Conservation (phyloP, 2,888 invertebrate genomes). For the Orchesella flavescens region DNA sequence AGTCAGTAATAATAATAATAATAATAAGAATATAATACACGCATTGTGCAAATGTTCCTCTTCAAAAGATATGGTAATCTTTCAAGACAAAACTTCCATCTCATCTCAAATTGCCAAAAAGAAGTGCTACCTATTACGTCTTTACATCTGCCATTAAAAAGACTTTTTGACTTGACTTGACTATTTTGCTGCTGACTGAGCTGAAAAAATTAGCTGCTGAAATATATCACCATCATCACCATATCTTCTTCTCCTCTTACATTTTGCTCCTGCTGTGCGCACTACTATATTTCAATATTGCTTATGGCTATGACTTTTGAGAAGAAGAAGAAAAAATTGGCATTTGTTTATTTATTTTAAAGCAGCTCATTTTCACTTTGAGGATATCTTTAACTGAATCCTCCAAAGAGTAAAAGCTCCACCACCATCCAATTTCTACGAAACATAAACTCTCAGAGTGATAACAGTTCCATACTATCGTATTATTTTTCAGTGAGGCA, state of each 20-base stretch:
- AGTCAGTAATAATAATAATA: background rate
- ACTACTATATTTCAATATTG: background rate
- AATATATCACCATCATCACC: background rate
- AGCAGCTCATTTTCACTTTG: constrained; percentile 45
- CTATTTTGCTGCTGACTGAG: constrained; percentile 15
- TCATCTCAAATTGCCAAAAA: constrained; percentile 7
- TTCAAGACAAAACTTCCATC: background rate
- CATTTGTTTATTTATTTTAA: constrained; percentile 49
- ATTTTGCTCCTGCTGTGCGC: constrained; percentile 32
- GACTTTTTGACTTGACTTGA: no score
- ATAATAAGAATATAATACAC: no score
- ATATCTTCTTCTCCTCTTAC: constrained; percentile 17
- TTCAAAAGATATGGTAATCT: background rate
- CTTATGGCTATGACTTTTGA: constrained; percentile 17
- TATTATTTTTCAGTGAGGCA: constrained; percentile 36
- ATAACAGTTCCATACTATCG: background rate
- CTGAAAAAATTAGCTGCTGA: constrained; percentile 3
- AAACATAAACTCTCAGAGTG: no score
- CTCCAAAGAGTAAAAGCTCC: no score
- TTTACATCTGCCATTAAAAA: background rate
- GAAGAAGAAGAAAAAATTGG: constrained; percentile 23
- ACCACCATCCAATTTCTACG: no score
- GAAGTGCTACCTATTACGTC: no score
- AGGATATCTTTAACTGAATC: background rate
- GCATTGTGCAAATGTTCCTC: background rate